phyloP scores from a whole-genome alignment of 2,113 vertebrate genomes.

The Pseudopipra pipra region DNA sequence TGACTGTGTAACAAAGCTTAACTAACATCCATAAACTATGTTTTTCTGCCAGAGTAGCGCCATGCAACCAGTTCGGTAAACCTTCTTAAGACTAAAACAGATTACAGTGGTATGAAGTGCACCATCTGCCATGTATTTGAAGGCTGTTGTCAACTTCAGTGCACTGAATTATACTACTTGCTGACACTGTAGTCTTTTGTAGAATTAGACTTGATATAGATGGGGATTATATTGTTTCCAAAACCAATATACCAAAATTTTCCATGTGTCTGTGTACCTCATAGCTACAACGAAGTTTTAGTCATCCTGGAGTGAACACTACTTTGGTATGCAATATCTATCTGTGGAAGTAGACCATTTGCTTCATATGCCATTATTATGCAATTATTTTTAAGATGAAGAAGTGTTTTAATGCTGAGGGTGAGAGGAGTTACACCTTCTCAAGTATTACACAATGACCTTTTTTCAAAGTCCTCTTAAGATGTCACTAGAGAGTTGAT shows the following conservation, averaged over 20 bases:
- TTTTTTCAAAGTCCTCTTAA: conserved; percentile 67
- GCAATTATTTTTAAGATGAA: conserved; percentile 44
- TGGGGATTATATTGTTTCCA: background rate
- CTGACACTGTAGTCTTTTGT: background rate
- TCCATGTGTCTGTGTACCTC: background rate
- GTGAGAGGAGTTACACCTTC: conserved; percentile 53
- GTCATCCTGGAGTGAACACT: background rate
- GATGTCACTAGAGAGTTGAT: conserved; percentile 48
- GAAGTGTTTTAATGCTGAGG: conserved; percentile 37
- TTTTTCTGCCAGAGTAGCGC: background rate
- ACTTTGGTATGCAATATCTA: background rate
- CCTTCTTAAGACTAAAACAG: background rate
- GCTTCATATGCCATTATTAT: conserved; percentile 22
- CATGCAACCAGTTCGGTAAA: background rate
- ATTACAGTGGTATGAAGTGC: background rate
- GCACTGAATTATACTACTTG: background rate
- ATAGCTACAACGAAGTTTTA: background rate
- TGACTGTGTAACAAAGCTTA: background rate
- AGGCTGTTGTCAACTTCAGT: background rate
- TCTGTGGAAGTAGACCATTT: background rate
- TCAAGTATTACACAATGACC: conserved; percentile 65
- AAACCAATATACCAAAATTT: background rate
- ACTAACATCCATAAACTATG: background rate
- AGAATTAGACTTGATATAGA: background rate
- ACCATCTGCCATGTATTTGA: background rate